Percentiles rank a stretch among this genome's conserved stretches.
Evolutionary conservation across 2,888 invertebrate species (phyloP).

Genomic region (Cheilosia pagana): DNA sequence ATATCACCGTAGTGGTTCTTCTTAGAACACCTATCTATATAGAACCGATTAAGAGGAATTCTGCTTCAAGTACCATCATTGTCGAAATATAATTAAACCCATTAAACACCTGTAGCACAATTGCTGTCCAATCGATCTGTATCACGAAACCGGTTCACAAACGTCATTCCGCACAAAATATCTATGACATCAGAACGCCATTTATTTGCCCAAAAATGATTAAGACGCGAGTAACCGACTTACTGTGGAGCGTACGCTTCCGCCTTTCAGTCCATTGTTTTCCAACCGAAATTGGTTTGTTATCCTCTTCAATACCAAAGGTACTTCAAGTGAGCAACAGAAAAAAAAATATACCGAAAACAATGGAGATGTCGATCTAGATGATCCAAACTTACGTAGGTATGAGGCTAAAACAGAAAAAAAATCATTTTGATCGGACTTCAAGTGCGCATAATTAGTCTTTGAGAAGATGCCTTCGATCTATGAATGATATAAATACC

Average conservation of each 20-base stretch:
- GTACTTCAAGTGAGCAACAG: constrained; percentile 11
- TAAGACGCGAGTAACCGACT: constrained; percentile 47
- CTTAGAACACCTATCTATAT: neutral
- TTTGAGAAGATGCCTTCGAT: constrained; percentile 29
- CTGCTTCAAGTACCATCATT: neutral
- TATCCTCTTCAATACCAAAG: constrained; percentile 23
- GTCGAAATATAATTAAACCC: constrained; percentile 4
- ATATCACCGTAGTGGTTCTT: neutral
- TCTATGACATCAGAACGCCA: constrained; percentile 46
- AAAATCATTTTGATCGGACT: constrained; percentile 31
- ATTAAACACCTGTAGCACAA: neutral
- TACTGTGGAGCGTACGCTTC: constrained; percentile 54
- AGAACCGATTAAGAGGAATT: constrained; percentile 4
- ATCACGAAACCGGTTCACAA: constrained; percentile 11
- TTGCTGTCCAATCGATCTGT: neutral
- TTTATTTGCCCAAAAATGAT: constrained; percentile 43
- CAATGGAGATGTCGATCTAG: constrained; percentile 39
- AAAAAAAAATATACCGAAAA: neutral
- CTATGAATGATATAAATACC: constrained; percentile 64
- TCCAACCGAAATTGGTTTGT: constrained; percentile 26
- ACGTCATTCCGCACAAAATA: constrained; percentile 10
- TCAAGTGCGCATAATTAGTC: constrained; percentile 57
- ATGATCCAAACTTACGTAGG: constrained; percentile 18
- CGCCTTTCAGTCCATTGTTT: constrained; percentile 44
- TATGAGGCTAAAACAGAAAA: neutral